phyloP scores from a whole-genome alignment of 2,797 vertebrate genomes.

The Zalophus californianus region DNA sequence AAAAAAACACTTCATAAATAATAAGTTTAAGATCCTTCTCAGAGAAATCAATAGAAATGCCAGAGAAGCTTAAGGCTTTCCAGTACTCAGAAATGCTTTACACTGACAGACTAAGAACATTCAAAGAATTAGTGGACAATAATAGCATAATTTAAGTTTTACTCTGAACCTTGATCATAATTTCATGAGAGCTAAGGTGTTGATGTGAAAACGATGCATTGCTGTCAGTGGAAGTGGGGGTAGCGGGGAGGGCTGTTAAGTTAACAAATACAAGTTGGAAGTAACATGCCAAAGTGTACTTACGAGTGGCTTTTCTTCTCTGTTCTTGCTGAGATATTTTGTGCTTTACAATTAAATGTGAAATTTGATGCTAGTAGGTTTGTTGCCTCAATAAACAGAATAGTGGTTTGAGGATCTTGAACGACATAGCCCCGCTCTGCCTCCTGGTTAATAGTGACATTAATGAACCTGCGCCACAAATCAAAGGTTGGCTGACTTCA shows the following conservation, averaged over 20 bases:
- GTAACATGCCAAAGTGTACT: not conserved
- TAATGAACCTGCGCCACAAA: not conserved
- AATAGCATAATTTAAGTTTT: not conserved
- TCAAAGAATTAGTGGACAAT: not conserved
- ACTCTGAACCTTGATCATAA: not conserved
- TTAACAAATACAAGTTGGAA: conserved; percentile 18
- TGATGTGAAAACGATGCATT: not conserved
- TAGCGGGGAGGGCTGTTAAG: not conserved
- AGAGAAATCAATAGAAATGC: conserved; percentile 12
- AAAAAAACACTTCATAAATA: not conserved
- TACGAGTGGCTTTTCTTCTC: not conserved
- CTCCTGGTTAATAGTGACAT: not conserved
- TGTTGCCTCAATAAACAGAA: not conserved
- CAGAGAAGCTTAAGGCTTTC: not conserved
- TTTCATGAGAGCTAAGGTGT: not conserved
- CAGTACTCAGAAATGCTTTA: not conserved
- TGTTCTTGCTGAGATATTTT: not conserved
- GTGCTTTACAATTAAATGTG: not conserved
- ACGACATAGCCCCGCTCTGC: not conserved
- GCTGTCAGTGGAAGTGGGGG: not conserved
- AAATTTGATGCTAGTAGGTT: not conserved
- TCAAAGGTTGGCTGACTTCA: not conserved
- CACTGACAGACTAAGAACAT: not conserved
- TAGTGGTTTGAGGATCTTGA: not conserved
- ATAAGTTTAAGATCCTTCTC: not conserved